Evolutionary conservation across 2,797 vertebrate species (phyloP), one percentile per base, ranked within the genome.

Genomic region (Chaetophractus vellerosus): DNA sequence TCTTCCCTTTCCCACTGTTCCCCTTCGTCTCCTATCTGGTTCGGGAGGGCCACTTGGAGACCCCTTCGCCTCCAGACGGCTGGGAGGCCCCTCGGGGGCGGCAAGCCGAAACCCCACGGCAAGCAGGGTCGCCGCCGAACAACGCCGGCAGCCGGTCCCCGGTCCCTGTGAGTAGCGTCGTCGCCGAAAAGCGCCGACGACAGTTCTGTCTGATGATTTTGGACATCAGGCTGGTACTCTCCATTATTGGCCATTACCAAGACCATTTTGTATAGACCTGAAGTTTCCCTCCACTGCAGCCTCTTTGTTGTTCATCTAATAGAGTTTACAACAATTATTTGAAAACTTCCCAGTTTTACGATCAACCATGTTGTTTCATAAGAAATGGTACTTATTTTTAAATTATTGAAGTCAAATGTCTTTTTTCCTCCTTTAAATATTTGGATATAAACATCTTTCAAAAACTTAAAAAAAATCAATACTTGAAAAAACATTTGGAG

Each of bases 291-390:
- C n/a, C 1, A 66, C 15, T 33, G 24, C 9, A 88, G 11, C 21
- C 52, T 90, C 23, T 72, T 92, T 59, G 3, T 36, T 96, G 38
- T 84, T 82, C 48, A 95, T 68, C 57, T 36, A 45, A 6, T 83
- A 57, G 63, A 6, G 12, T 86, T 92, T 41, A 61, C 4, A 89
- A 48, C 33, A 89, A 72, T 57, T 85, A n/a, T 55, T 96, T 91
- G 24, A 91, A 91, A 91, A 2, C 26, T 90, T 36, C 26, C 21
- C 9, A 50, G 23, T 92, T 84, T 91, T 89, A 12, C 59, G n/a
- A 52, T 69, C 5, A 50, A 48, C 31, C 75, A 38, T 50, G 24
- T 76, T 48, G n/a, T 26, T 90, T 76, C 57, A 9, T 52, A 80
- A 79, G n/a, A 52, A 55, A 1, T 52, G 26, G n/a, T 31, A n/a